Evolutionary conservation across 2,113 vertebrate genomes (phyloP).

Genomic region (Eurystomus gularis): DNA sequence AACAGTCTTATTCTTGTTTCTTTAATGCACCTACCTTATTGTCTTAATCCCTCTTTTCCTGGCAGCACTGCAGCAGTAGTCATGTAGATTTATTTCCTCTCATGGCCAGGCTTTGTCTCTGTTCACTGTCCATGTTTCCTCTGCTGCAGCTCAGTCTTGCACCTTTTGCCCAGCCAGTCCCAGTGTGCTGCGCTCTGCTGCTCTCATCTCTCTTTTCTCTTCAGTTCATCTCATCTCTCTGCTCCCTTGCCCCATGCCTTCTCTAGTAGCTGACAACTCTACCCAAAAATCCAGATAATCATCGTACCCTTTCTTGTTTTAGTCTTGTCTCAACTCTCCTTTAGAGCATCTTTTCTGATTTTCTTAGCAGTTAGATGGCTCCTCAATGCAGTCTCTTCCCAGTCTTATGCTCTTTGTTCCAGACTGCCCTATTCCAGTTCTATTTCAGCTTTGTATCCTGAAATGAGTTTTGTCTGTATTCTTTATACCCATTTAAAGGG

Average conservation of each 20-base stretch:
- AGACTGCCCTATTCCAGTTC: not conserved
- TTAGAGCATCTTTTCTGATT: not conserved
- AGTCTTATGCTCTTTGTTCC: not conserved
- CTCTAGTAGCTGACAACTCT: not conserved
- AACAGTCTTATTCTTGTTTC: not conserved
- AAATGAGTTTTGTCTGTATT: not conserved
- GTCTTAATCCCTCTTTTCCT: not conserved
- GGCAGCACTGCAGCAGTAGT: not conserved
- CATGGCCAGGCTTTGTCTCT: not conserved
- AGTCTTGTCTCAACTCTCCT: not conserved
- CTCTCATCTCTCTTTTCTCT: not conserved
- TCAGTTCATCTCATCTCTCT: not conserved
- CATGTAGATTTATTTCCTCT: not conserved
- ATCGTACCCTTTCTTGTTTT: not conserved
- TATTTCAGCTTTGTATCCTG: not conserved
- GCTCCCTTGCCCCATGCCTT: not conserved
- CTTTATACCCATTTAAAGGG: not conserved
- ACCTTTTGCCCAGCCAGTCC: not conserved
- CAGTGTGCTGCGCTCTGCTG: fast-evolving
- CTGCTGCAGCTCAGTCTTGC: not conserved
- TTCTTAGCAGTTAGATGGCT: not conserved
- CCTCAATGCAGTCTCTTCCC: not conserved
- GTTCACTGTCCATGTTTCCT: not conserved
- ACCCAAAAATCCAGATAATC: not conserved
- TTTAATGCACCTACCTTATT: not conserved